Base-by-base conservation (phyloP, 2,797 vertebrate genomes). In the Pipistrellus nathusii region DNA sequence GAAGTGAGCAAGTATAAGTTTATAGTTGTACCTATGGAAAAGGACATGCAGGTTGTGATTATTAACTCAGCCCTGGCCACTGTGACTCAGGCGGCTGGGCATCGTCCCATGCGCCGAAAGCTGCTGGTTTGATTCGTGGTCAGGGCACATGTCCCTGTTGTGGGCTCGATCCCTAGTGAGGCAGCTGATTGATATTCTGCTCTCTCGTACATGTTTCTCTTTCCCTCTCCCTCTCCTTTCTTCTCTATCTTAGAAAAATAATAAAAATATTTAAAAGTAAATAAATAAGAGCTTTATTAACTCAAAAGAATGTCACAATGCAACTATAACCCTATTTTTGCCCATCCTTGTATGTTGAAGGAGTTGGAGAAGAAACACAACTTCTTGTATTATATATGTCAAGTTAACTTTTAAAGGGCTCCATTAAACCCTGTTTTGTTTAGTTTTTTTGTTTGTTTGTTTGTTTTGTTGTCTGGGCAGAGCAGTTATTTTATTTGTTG, bases 401-500 rank as follows among this genome's bases (percentile, higher is more conserved):
- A 78, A 15, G 51, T 88, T 76, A 72, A 78, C 68, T 78, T 77
- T 57, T 62, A 64, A 32, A 76, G 27, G 77, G 13, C 44, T 46
- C 55, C 20, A 30, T 84, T 92, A 87, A 93, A 69, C 81, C 10
- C 6, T 86, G 32, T 73, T 15, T 66, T 59, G 30, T 53, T 89
- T 69, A 53, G 5, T 20, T 14, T 57, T 85, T 69, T 73, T 2
- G 38, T 41, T 41, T 41, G 38, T 41, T 41, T 41, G 38, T 48
- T 86, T 72, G 86, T 32, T 30, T 64, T 48, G 53, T 89, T 72
- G 2, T 82, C 64, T 83, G 27, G 69, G 64, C 48, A 84, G 20
- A 93, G 8, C 32, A 89, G 38, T 89, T 88, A 81, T 85, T 88
- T 81, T 86, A 64, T 86, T 69, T 83, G 7, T 85, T 82, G 23